Evolutionary conservation across 2,888 invertebrate species (phyloP).

Genomic region (Andrena dorsata): DNA sequence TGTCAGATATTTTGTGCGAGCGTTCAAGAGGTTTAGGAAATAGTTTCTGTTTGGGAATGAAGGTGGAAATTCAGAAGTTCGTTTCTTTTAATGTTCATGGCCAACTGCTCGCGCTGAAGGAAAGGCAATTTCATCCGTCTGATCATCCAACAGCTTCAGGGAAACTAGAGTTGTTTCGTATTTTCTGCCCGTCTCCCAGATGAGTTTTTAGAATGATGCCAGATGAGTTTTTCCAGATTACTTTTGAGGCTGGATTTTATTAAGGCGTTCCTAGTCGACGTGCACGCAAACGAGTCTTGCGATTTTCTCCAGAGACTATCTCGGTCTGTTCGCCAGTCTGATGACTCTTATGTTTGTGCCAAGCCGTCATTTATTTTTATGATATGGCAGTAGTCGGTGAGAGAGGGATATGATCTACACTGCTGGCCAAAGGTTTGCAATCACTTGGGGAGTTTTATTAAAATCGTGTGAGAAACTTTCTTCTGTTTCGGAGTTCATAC

Average conservation of each 20-base stretch:
- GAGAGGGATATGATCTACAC: no score
- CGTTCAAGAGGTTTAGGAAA: not conserved
- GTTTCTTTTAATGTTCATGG: constrained; percentile 1
- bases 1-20: not conserved
- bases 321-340: not conserved
- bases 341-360: not conserved
- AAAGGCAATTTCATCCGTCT: constrained; percentile 26
- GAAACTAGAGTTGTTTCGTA: constrained; percentile 1
- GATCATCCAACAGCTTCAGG: constrained; percentile 1
- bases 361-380: constrained; percentile 16
- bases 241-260: constrained; percentile 64
- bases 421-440: no score
- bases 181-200: constrained; percentile 26
- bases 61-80: not conserved
- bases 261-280: constrained; percentile 46
- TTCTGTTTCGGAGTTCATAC: no score
- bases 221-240: constrained; percentile 52
- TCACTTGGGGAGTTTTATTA: no score
- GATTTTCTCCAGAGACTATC: constrained; percentile 47
- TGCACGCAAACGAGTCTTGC: constrained; percentile 38
- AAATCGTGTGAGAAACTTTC: no score
- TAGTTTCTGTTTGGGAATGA: not conserved
- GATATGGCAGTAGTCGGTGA: constrained; percentile 5
- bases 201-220: constrained; percentile 57
- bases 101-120: not conserved